A percentile compares a stretch with the other conserved stretches of the same genome.
Conservation (phyloP, 1,140 invertebrate genomes). For the Calliopsis andreniformis region DNA sequence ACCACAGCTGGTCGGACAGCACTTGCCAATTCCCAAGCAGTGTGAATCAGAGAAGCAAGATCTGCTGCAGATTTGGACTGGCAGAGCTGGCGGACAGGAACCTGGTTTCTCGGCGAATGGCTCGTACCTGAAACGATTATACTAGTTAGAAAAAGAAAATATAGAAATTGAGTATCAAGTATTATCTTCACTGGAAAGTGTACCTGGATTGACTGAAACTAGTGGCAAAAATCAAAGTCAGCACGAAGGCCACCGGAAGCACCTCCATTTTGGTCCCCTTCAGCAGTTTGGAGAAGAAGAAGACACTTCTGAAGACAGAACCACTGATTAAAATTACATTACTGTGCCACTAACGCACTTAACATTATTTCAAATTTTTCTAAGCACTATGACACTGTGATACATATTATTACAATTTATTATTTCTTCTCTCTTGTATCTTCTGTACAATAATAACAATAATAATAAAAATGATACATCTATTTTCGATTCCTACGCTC, state of each 20-base stretch:
- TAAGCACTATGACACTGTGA: too few relatives aligned
- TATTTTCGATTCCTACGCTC: too few relatives aligned
- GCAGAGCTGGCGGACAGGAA: constrained; percentile 74
- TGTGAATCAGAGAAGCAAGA: constrained; percentile 72
- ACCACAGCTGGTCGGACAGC: constrained; percentile 82
- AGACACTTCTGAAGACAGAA: background rate
- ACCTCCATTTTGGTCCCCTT: constrained; percentile 33
- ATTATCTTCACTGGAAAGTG: too few relatives aligned
- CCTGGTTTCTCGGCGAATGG: constrained; percentile 66
- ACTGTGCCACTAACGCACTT: too few relatives aligned
- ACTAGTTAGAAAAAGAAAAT: background rate
- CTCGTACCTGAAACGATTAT: constrained; percentile 14
- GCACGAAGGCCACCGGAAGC: background rate
- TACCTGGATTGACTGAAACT: constrained; percentile 32
- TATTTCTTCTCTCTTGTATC: too few relatives aligned
- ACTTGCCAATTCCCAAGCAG: constrained; percentile 75
- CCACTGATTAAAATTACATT: too few relatives aligned
- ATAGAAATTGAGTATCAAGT: too few relatives aligned
- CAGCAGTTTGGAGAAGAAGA: background rate
- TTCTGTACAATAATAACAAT: too few relatives aligned
- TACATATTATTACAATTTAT: too few relatives aligned
- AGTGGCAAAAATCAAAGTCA: background rate
- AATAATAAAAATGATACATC: too few relatives aligned
- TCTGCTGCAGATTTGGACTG: constrained; percentile 71
- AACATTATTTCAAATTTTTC: too few relatives aligned